Evolutionary conservation across 2,888 invertebrate species (phyloP), one percentile per base, ranked within the genome.

Genomic region (Thera britannica): DNA sequence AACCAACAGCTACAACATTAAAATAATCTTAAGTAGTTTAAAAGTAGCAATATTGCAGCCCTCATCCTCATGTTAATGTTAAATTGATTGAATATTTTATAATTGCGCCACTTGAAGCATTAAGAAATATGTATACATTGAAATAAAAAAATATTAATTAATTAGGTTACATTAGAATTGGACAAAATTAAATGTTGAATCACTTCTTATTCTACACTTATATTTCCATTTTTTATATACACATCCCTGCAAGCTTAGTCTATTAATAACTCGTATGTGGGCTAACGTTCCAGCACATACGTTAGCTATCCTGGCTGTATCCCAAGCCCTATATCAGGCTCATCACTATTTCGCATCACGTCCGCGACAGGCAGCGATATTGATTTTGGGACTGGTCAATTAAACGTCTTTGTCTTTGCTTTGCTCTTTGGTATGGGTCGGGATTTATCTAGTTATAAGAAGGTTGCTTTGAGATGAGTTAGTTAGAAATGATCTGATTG

Each of bases 301-400:
- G 55, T 64, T 51, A 41, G 51, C 44, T 11, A 5, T 41, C 49
- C 44, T 8, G 49, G 36, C 34, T n/a, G 49, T 65, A 34, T 61
- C 41, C 23, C 46, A 35, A n/a, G 44, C 48, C 54, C 52, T 46
- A 35, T 61, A 61, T 57, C 23, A 34, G 44, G 36, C 62, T 62
- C 79, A 82, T 85, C 79, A 82, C 82, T 83, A 83, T 85, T 85
- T 86, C 85, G 68, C 70, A 79, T 86, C 87, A 85, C 86, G 87
- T 87, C 68, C 79, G 71, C 62, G 70, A 77, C 79, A 78, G 77
- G 73, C 77, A 74, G 72, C 73, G 71, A 70, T 81, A 86, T 88
- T 85, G 85, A 84, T 82, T 84, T 83, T 80, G 76, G 76, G 73
- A 75, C 76, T 70, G 76, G 77, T 83, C 81, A 86, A 85, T 85